These are phyloP conservation scores for Coecobrya sp. DNA, from an alignment of 2,888 invertebrate genomes.

Conservation along the genomic window DNA sequence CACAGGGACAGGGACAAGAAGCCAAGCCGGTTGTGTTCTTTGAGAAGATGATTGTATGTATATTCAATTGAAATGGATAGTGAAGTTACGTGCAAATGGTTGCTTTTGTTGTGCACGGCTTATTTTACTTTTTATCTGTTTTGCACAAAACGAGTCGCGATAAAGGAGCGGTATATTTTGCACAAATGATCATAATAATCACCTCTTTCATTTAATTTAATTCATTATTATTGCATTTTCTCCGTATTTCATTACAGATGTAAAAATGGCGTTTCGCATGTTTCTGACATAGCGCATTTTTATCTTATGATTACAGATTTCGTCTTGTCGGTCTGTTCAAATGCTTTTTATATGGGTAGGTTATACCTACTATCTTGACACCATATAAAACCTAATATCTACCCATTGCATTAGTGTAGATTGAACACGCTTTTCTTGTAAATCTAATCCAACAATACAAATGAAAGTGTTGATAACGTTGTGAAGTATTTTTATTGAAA, in stretches of 20 bases:
- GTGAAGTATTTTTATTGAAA: not conserved
- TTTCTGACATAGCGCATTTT: not conserved
- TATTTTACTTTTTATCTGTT: constrained; percentile 7
- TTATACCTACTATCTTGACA: too few relatives aligned
- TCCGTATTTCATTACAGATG: not conserved
- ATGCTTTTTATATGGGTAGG: too few relatives aligned
- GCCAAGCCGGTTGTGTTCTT: not conserved
- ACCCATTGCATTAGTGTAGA: not conserved
- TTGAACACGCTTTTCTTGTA: not conserved
- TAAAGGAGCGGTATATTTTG: constrained; percentile 3
- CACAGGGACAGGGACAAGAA: constrained; percentile 5
- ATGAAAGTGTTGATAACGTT: constrained; percentile 10
- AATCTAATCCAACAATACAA: constrained; percentile 12
- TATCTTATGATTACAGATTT: constrained; percentile 8
- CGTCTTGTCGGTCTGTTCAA: not conserved
- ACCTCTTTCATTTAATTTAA: constrained; percentile 21
- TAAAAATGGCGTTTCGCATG: not conserved
- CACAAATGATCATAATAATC: not conserved
- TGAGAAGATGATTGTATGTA: not conserved
- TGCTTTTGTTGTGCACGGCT: not conserved
- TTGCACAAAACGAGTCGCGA: not conserved
- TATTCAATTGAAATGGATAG: not conserved
- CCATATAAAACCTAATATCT: too few relatives aligned
- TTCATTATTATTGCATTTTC: constrained; percentile 18
- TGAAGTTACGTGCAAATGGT: not conserved